A percentile compares a stretch with the other conserved stretches of the same genome.
Conservation (phyloP, 23 tunicate genomes). For the Phallusia fumigata region DNA sequence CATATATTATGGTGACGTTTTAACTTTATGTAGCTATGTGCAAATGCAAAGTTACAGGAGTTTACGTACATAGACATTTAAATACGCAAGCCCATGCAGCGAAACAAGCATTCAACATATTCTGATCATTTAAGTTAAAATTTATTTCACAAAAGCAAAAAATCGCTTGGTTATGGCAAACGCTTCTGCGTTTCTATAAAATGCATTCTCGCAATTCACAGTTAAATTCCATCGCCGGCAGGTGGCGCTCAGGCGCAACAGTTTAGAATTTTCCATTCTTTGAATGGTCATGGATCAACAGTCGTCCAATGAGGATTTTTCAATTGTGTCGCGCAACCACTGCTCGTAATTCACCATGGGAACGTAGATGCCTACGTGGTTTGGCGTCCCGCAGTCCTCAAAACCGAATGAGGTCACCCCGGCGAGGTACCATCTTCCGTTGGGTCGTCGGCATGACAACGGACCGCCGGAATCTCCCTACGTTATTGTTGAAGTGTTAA, state of each 20-base stretch:
- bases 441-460: slow-evolving; percentile 30
- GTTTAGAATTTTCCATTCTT: neutral
- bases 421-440: slow-evolving; percentile 62
- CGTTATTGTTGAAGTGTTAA: neutral
- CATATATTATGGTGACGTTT: too few species aligned
- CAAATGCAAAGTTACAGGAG: too few species aligned
- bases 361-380: slow-evolving; percentile 88
- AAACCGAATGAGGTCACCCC: slow-evolving; percentile 94
- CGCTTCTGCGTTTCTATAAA: too few species aligned
- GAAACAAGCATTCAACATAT: too few species aligned
- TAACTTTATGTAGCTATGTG: too few species aligned
- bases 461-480: slow-evolving; percentile 97
- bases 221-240: neutral
- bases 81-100: too few species aligned
- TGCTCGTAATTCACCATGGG: slow-evolving; percentile 47
- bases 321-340: slow-evolving; percentile 70
- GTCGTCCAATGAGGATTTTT: slow-evolving; percentile 4
- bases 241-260: neutral
- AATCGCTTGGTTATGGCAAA: too few species aligned
- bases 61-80: too few species aligned
- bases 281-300: neutral
- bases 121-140: too few species aligned
- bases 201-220: neutral
- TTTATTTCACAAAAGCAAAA: too few species aligned
- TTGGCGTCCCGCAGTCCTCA: slow-evolving; percentile 70